These are phyloP conservation scores for Laticauda laticaudata DNA, from an alignment of 2,113 vertebrate species.

Conservation along the genomic window DNA sequence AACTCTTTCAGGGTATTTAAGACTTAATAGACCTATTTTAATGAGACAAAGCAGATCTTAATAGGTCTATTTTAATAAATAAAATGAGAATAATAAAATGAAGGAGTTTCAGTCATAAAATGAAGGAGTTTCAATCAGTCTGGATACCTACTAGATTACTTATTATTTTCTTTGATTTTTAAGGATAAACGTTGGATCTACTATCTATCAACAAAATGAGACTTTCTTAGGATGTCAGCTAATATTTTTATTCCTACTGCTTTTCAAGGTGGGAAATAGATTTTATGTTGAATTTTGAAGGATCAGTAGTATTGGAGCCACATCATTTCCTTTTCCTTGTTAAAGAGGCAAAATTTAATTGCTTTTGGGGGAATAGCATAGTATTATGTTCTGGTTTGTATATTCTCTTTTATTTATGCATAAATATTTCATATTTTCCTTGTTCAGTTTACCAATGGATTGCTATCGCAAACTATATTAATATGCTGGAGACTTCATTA, in stretches of 20 bases:
- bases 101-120: background rate
- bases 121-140: background rate
- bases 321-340: background rate
- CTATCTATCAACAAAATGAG: background rate
- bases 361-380: background rate
- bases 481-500: background rate
- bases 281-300: background rate
- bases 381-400: background rate
- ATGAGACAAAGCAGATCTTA: background rate
- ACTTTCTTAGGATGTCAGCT: background rate
- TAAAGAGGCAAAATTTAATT: slow-evolving; percentile 6
- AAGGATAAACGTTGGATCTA: background rate
- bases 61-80: background rate
- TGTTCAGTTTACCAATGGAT: slow-evolving; percentile 13
- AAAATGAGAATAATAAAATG: background rate
- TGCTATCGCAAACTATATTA: slow-evolving; percentile 17
- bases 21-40: background rate
- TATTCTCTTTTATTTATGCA: background rate
- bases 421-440: background rate
- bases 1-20: background rate
- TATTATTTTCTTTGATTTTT: background rate
- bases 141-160: background rate
- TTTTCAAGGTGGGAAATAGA: background rate
- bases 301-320: background rate
- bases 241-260: background rate